Evolutionary conservation across 2,113 vertebrate species (phyloP).

Genomic region (Pterocles burchelli): DNA sequence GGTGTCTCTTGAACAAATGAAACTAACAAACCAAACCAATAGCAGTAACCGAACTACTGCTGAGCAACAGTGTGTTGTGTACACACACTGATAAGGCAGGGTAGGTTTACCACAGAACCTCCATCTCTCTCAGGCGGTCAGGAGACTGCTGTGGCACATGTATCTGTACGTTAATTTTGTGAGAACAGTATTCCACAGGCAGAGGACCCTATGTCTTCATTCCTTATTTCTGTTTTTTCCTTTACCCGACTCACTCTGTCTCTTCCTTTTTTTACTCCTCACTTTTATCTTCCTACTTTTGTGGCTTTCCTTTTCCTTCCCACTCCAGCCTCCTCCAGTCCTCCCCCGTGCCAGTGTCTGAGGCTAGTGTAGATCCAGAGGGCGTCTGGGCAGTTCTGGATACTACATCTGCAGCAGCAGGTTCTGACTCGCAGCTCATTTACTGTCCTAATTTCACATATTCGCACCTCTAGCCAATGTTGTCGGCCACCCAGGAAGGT

Average conservation of each 20-base stretch:
- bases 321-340: background rate
- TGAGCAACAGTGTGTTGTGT: background rate
- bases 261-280: background rate
- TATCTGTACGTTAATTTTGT: background rate
- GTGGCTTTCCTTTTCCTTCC: background rate
- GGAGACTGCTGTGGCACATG: background rate
- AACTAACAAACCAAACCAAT: background rate
- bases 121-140: rapidly evolving
- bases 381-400: background rate
- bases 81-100: background rate
- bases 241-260: background rate
- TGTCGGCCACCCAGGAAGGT: background rate
- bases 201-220: background rate
- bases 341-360: background rate
- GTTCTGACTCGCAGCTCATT: background rate
- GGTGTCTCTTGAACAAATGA: background rate
- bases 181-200: background rate
- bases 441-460: background rate
- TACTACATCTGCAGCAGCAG: background rate
- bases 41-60: background rate
- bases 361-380: background rate
- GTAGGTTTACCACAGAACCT: background rate
- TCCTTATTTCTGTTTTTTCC: background rate
- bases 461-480: rapidly evolving
- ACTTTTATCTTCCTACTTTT: background rate